Evolutionary conservation across 2,797 vertebrate genomes (phyloP).

Genomic region (Halcyon smyrnensis): DNA sequence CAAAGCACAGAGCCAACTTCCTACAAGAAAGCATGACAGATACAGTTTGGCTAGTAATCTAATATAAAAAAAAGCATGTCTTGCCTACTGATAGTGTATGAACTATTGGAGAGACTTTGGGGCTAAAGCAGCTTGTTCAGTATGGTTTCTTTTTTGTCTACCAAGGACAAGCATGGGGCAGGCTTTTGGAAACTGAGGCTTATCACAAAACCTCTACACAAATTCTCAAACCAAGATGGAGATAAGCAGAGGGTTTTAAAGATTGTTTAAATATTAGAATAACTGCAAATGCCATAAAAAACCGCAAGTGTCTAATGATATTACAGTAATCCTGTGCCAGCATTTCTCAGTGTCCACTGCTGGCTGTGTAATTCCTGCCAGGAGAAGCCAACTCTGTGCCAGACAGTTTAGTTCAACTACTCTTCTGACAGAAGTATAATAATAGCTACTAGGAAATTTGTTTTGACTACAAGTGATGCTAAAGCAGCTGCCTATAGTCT

Average conservation of each 20-base stretch:
- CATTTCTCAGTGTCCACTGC: constrained; percentile 14
- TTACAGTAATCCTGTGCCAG: background rate
- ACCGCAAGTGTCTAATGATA: background rate
- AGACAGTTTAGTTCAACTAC: constrained; percentile 14
- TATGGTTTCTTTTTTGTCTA: background rate
- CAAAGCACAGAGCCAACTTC: background rate
- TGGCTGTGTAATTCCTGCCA: constrained; percentile 4
- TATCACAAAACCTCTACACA: background rate
- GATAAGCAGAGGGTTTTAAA: background rate
- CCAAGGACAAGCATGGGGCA: background rate
- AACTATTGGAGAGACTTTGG: background rate
- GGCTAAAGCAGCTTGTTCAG: background rate
- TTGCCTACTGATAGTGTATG: background rate
- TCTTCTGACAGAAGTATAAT: constrained; percentile 25
- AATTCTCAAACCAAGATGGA: background rate
- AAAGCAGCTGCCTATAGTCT: constrained; percentile 73
- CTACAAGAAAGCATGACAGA: background rate
- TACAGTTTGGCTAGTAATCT: background rate
- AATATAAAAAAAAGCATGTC: background rate
- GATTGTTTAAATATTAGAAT: background rate
- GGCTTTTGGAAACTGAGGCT: background rate
- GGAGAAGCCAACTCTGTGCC: background rate
- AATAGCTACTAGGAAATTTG: constrained; percentile 32
- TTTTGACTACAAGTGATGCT: constrained; percentile 60
- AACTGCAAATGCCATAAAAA: background rate